Percentiles rank a stretch among this genome's conserved stretches.
Conservation (phyloP, 2,113 vertebrate genomes). For the Silurus glanis region DNA sequence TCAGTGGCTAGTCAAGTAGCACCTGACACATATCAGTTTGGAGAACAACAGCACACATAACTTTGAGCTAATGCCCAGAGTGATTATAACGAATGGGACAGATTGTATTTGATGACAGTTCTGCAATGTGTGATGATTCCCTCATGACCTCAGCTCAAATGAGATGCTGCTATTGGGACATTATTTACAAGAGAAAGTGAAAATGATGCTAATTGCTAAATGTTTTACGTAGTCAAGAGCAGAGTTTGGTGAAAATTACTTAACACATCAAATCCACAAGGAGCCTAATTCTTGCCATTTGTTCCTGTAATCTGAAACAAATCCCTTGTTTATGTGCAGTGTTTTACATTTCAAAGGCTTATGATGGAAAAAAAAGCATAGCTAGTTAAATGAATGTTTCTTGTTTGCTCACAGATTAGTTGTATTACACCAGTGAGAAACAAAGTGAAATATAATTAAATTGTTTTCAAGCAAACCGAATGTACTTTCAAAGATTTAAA, state of each 20-base stretch:
- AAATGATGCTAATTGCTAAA: conserved; percentile 46
- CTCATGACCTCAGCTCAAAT: conserved; percentile 27
- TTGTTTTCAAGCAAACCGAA: neutral
- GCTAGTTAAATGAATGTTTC: neutral
- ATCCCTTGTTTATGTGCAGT: neutral
- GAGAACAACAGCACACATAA: conserved; percentile 45
- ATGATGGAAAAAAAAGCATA: conserved; percentile 10
- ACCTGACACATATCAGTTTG: conserved; percentile 74
- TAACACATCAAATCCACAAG: conserved; percentile 36
- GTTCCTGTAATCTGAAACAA: conserved; percentile 41
- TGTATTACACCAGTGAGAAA: neutral
- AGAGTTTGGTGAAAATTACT: conserved; percentile 35
- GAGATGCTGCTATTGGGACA: conserved; percentile 18
- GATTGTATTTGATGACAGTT: conserved; percentile 49
- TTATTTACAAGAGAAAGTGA: conserved; percentile 43
- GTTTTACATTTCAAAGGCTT: conserved; percentile 1
- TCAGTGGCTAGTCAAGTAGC: conserved; percentile 73
- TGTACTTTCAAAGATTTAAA: neutral
- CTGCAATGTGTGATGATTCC: conserved; percentile 41
- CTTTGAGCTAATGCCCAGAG: conserved; percentile 46
- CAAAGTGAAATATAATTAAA: neutral
- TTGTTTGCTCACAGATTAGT: neutral
- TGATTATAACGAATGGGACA: conserved; percentile 46
- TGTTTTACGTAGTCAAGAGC: conserved; percentile 38
- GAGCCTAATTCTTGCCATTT: conserved; percentile 48